These are phyloP conservation scores for Meiosimyza platycephala DNA, from an alignment of 2,888 invertebrate species.

Conservation along the genomic window DNA sequence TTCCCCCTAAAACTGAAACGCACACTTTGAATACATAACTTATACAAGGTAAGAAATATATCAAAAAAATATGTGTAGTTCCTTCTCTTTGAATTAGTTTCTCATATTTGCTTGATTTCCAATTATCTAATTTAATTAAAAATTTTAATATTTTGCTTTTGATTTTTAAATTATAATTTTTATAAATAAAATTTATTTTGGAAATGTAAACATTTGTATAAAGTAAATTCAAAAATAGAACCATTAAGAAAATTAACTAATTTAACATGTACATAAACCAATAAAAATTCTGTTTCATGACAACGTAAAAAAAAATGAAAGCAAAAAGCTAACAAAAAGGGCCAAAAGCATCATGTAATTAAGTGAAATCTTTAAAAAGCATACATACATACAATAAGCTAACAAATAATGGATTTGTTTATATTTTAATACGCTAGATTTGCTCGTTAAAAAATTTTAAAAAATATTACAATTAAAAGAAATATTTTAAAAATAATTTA, in stretches of 20 bases:
- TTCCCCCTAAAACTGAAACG: too few relatives aligned
- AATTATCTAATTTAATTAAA: too few relatives aligned
- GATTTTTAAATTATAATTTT: too few relatives aligned
- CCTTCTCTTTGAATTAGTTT: too few relatives aligned
- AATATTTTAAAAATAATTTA: neutral
- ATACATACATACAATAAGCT: neutral
- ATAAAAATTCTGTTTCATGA: conserved; percentile 59
- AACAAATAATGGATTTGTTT: neutral
- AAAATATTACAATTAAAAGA: too few relatives aligned
- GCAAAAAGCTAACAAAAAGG: conserved; percentile 43
- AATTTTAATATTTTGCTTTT: too few relatives aligned
- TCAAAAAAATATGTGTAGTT: too few relatives aligned
- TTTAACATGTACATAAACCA: conserved; percentile 17
- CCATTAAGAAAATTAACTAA: neutral
- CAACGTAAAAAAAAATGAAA: conserved; percentile 52
- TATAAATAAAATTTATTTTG: neutral
- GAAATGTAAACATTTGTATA: conserved; percentile 15
- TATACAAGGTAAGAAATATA: too few relatives aligned
- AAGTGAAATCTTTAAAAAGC: conserved; percentile 1
- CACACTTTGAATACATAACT: too few relatives aligned
- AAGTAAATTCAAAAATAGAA: neutral
- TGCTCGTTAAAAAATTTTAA: too few relatives aligned
- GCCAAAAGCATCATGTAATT: conserved; percentile 27
- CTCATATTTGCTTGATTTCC: too few relatives aligned
- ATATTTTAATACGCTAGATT: too few relatives aligned